Base-by-base conservation (phyloP, 2,797 vertebrate species). In the Buceros bicornis region DNA sequence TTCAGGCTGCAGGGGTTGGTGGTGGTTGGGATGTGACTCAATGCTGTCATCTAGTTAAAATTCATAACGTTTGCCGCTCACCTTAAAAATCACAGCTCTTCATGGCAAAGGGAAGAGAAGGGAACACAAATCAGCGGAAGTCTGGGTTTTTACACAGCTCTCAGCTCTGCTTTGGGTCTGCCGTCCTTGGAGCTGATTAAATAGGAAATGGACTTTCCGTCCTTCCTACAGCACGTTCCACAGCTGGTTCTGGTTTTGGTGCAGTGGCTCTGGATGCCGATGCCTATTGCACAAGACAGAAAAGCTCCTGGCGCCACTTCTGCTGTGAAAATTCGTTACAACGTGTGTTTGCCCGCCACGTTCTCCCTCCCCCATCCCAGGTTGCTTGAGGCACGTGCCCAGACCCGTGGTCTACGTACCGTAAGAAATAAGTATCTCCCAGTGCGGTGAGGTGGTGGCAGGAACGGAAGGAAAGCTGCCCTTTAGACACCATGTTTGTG, bases 361-460 rank as follows among this genome's bases (percentile, higher is more conserved):
- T 61, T 72, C 20, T 80, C 24, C 24, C 26, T 93, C 37, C 50
- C 17, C 6, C 47, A 21, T 54, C 54, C 45, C 50, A 72, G 65
- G 33, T 53, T 93, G 56, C 40, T 66, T 66, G 56, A 84, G 37
- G 50, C 33, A 76, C 4, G 2, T 9, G 31, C 10, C 26, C 65
- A 64, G 26, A 40, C 21, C 71, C 21, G 5, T 1, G 24, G 22
- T 45, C 28, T 81, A 0, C 11, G 6, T 62, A 51, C 64, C 12
- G 6, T 28, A 21, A 76, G 78, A 76, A n/a, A 29, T 10, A 45
- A 0, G 0, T 47, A 8, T 79, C 82, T 89, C 62, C 43, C 26
- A 51, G 61, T n/a, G n/a, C 0, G 0, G 0, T 62, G 87, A 62
- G 62, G 40, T 24, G 8, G 37, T 58, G 64, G 35, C 42, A 88